A percentile compares a stretch with the other conserved stretches of the same genome.
phyloP scores from a whole-genome alignment of 2,888 invertebrate species.

The Phytoseiulus persimilis region DNA sequence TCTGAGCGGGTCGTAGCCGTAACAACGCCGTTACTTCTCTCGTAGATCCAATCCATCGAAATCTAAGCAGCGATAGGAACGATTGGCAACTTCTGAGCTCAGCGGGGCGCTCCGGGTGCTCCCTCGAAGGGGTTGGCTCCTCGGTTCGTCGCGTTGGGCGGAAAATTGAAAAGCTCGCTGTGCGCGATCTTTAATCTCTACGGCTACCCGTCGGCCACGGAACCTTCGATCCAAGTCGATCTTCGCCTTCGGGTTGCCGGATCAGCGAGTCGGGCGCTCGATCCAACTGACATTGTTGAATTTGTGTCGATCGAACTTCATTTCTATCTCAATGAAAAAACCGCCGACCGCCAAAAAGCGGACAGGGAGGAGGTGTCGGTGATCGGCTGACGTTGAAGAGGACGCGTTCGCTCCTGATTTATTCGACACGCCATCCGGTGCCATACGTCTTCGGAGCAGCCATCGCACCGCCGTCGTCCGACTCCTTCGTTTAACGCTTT shows the following conservation, averaged over 20 bases:
- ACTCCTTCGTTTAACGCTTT: neutral
- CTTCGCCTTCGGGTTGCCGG: neutral
- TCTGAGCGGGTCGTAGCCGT: neutral
- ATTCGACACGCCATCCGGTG: neutral
- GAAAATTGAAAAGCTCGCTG: neutral
- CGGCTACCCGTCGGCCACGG: neutral
- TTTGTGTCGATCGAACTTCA: neutral
- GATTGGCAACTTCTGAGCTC: neutral
- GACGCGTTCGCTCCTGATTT: neutral
- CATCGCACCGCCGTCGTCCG: neutral
- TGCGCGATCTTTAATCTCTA: neutral
- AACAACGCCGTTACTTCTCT: neutral
- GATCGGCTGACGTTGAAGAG: neutral
- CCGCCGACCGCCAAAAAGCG: neutral
- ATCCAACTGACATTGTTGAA: neutral
- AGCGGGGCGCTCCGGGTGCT: neutral
- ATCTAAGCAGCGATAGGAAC: neutral
- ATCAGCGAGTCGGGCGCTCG: neutral
- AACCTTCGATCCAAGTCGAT: neutral
- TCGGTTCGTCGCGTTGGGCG: neutral
- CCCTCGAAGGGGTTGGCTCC: neutral
- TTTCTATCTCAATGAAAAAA: neutral
- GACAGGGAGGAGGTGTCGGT: neutral
- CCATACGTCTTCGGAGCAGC: neutral
- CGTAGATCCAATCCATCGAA: neutral